phyloP scores from a whole-genome alignment of 2,797 vertebrate genomes.

The Liparis tanakae region DNA sequence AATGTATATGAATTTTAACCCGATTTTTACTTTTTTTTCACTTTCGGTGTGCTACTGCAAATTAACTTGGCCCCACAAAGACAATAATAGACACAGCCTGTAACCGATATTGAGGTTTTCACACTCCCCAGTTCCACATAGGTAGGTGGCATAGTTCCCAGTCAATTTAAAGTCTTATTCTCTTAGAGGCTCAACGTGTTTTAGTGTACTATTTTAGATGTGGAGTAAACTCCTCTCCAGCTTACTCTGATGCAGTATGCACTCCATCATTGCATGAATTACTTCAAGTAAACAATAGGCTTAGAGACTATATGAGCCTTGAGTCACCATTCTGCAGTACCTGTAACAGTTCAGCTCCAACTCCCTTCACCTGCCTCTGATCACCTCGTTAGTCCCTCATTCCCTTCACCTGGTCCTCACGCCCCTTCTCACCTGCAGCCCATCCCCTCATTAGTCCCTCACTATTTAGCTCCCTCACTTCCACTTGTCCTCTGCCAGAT shows the following conservation, averaged over 20 bases:
- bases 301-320: background rate
- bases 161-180: background rate
- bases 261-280: background rate
- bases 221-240: background rate
- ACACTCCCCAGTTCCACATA: background rate
- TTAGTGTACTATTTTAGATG: background rate
- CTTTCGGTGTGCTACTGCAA: background rate
- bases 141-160: slow-evolving; percentile 18
- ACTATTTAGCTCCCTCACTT: too few relatives aligned
- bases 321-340: background rate
- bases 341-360: too few relatives aligned
- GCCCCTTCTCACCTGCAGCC: too few relatives aligned
- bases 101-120: background rate
- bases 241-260: background rate
- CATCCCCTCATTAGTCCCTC: too few relatives aligned
- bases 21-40: background rate
- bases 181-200: background rate
- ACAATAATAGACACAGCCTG: background rate
- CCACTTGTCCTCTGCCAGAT: too few relatives aligned
- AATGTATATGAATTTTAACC: background rate
- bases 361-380: too few relatives aligned
- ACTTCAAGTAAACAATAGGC: background rate
- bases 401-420: too few relatives aligned
- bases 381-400: too few relatives aligned
- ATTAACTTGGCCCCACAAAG: background rate